These are phyloP conservation scores for Tachyglossus aculeatus DNA, from an alignment of 2,797 vertebrate species.

Conservation along the genomic window DNA sequence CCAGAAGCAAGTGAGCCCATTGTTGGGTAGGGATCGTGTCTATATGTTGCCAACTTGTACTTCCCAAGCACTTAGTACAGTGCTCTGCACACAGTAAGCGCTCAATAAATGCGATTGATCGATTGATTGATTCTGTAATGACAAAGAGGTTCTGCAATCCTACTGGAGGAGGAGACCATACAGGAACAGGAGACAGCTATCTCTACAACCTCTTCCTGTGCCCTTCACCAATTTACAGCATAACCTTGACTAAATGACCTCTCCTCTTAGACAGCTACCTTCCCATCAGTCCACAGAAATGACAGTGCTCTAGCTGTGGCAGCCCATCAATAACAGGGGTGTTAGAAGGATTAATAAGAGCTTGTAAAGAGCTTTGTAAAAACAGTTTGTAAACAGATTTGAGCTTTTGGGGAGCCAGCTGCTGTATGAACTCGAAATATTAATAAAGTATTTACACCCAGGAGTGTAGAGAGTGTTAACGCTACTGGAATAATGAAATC, in stretches of 20 bases:
- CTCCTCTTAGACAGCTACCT: constrained; percentile 6
- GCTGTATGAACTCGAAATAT: constrained; percentile 61
- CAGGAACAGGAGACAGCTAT: background rate
- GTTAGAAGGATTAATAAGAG: constrained; percentile 54
- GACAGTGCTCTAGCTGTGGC: constrained; percentile 31
- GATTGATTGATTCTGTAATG: too few relatives aligned
- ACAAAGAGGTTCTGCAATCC: too few relatives aligned
- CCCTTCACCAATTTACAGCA: background rate
- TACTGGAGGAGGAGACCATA: background rate
- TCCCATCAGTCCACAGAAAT: constrained; percentile 15
- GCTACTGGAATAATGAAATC: constrained; percentile 12
- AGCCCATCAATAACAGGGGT: constrained; percentile 31
- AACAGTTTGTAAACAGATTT: constrained; percentile 59
- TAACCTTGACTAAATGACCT: constrained; percentile 32
- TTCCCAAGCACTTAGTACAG: too few relatives aligned
- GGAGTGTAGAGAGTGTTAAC: constrained; percentile 37
- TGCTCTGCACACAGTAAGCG: too few relatives aligned
- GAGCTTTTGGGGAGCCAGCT: constrained; percentile 58
- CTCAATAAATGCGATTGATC: too few relatives aligned
- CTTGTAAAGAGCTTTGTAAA: too few relatives aligned
- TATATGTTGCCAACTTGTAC: too few relatives aligned
- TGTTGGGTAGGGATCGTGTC: too few relatives aligned
- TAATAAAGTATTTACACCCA: constrained; percentile 59
- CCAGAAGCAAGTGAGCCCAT: constrained; percentile 1
- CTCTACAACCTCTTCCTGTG: constrained; percentile 11